Evolutionary conservation across 2,797 vertebrate species (phyloP).

Genomic region (Australoheros facetus): DNA sequence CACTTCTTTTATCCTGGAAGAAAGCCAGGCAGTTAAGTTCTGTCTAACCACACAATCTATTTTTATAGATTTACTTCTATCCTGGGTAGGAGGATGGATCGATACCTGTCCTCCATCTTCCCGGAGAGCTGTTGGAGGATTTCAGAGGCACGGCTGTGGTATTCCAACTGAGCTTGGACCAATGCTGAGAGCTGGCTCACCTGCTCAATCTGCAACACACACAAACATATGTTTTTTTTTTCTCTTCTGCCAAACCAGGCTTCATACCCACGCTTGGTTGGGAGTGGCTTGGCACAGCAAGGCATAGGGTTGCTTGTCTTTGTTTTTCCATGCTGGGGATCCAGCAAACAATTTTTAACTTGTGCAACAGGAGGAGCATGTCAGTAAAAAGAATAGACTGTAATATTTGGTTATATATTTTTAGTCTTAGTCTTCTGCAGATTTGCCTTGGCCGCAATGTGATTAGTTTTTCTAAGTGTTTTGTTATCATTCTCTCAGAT

Average conservation of each 20-base stretch:
- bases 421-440: background rate
- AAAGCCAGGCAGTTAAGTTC: background rate
- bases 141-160: slow-evolving; percentile 92
- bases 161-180: slow-evolving; percentile 94
- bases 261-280: slow-evolving; percentile 18
- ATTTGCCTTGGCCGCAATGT: background rate
- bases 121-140: slow-evolving; percentile 93
- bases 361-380: background rate
- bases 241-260: background rate
- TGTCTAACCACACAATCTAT: background rate
- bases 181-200: slow-evolving; percentile 96
- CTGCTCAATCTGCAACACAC: slow-evolving; percentile 90
- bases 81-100: background rate
- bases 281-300: slow-evolving; percentile 10
- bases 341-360: background rate
- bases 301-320: slow-evolving; percentile 6
- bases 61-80: background rate
- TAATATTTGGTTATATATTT: background rate
- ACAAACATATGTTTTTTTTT: slow-evolving; percentile 13
- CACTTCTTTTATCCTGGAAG: slow-evolving; percentile 90
- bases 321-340: slow-evolving; percentile 15
- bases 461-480: background rate
- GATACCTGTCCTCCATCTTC: slow-evolving; percentile 93
- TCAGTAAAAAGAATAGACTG: background rate
- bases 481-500: background rate